A percentile compares a stretch with the other conserved stretches of the same genome.
phyloP scores from a whole-genome alignment of 2,888 invertebrate genomes.

The Drosophila koepferae region DNA sequence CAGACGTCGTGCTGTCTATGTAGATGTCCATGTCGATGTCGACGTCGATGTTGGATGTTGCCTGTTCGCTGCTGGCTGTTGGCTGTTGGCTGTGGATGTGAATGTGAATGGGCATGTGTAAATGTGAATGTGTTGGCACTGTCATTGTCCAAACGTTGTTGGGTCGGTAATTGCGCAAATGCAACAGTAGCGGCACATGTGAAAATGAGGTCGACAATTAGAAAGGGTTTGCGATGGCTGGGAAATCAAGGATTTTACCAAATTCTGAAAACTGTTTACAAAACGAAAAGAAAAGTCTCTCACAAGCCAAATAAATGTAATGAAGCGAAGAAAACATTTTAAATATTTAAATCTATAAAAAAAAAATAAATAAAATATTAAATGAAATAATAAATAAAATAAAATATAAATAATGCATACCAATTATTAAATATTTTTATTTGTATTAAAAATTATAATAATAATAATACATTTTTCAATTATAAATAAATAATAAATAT shows the following conservation, averaged over 20 bases:
- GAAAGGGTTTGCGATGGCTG: conserved; percentile 34
- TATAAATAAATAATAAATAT: too few species aligned
- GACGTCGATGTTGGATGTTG: conserved; percentile 39
- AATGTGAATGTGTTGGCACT: conserved; percentile 28
- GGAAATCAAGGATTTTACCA: conserved; percentile 17
- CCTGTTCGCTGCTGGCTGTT: conserved; percentile 22
- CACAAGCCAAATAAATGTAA: not conserved
- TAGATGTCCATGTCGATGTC: conserved; percentile 36
- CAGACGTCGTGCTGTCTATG: conserved; percentile 61
- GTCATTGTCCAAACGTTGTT: conserved; percentile 51
- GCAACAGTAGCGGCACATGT: conserved; percentile 67
- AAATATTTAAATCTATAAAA: not conserved
- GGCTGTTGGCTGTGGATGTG: conserved; percentile 1
- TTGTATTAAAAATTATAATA: too few species aligned
- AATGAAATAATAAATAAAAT: not conserved
- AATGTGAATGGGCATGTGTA: conserved; percentile 8
- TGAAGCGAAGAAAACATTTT: not conserved
- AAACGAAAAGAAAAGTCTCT: not conserved
- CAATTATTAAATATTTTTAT: too few species aligned
- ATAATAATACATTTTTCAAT: too few species aligned
- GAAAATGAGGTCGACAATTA: conserved; percentile 52
- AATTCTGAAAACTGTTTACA: not conserved
- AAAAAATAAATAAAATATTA: not conserved
- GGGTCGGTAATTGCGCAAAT: conserved; percentile 62
- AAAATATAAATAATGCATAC: too few species aligned